Percentiles rank a stretch among this genome's conserved stretches.
Evolutionary conservation across 2,888 invertebrate genomes (phyloP).

Genomic region (Scaptomyza polygonia): DNA sequence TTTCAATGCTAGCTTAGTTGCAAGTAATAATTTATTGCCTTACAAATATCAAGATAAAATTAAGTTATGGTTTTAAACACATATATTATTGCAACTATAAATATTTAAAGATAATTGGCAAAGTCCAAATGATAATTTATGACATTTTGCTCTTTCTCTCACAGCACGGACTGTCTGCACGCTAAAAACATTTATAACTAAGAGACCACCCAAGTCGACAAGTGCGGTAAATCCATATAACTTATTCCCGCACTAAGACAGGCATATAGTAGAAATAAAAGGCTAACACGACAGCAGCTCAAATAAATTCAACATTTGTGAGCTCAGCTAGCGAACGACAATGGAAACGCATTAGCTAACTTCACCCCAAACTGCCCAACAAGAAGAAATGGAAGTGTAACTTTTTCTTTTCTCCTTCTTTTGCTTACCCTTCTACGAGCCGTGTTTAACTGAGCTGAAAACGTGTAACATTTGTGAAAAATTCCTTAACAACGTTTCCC

Average conservation of each 20-base stretch:
- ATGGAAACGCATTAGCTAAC: conserved; percentile 72
- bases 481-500: conserved; percentile 39
- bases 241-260: conserved; percentile 63
- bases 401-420: neutral
- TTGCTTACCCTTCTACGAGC: neutral
- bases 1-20: too few relatives aligned
- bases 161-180: conserved; percentile 37
- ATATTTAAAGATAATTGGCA: conserved; percentile 28
- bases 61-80: neutral
- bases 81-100: conserved; percentile 24
- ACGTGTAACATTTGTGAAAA: conserved; percentile 24
- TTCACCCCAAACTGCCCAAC: conserved; percentile 3
- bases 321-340: conserved; percentile 57
- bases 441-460: conserved; percentile 17
- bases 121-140: conserved; percentile 47
- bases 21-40: neutral
- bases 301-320: conserved; percentile 63
- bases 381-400: neutral
- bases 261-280: conserved; percentile 74
- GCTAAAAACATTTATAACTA: conserved; percentile 51
- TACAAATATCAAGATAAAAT: neutral
- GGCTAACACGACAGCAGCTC: conserved; percentile 57
- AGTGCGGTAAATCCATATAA: conserved; percentile 65
- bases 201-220: conserved; percentile 9
- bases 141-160: conserved; percentile 8